Evolutionary conservation across 2,888 invertebrate species (phyloP).

Genomic region (Crematogaster levior): DNA sequence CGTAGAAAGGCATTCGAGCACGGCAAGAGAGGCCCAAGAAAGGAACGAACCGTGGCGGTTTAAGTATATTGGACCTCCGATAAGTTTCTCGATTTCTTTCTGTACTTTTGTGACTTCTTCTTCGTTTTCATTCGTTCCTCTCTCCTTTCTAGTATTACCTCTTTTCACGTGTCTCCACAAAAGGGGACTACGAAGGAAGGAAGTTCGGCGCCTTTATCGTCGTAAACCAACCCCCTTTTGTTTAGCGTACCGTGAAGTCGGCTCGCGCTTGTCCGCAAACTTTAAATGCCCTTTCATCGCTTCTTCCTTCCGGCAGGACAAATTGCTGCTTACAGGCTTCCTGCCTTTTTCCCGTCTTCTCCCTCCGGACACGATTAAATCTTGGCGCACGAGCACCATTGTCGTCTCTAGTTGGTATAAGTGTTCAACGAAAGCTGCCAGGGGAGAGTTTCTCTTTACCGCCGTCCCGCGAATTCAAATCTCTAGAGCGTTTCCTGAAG

Average conservation of each 20-base stretch:
- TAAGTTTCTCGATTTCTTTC: slow-evolving; percentile 48
- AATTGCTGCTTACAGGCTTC: slow-evolving; percentile 53
- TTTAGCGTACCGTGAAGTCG: slow-evolving; percentile 63
- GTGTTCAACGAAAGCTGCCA: background rate
- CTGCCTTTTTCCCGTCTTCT: slow-evolving; percentile 32
- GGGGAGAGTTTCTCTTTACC: slow-evolving; percentile 14
- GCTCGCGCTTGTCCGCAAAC: slow-evolving; percentile 59
- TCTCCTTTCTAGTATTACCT: slow-evolving; percentile 8
- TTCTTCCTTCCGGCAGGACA: slow-evolving; percentile 46
- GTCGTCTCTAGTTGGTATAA: background rate
- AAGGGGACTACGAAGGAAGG: slow-evolving; percentile 28
- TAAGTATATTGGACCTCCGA: slow-evolving; percentile 55
- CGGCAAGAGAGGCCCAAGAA: slow-evolving; percentile 12
- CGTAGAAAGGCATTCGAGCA: slow-evolving; percentile 13
- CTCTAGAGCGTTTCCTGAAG: slow-evolving; percentile 33
- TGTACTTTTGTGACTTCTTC: slow-evolving; percentile 36
- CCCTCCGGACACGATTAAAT: slow-evolving; percentile 50
- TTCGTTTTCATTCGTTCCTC: background rate
- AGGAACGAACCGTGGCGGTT: slow-evolving; percentile 7
- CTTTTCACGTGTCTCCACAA: slow-evolving; percentile 32
- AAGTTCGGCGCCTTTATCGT: slow-evolving; percentile 60
- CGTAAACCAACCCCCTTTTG: slow-evolving; percentile 60
- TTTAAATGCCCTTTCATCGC: slow-evolving; percentile 69
- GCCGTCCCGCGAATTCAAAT: slow-evolving; percentile 34
- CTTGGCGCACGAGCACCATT: slow-evolving; percentile 39